These are phyloP conservation scores for Mus pahari DNA, from an alignment of 2,113 vertebrate species.

Conservation along the genomic window DNA sequence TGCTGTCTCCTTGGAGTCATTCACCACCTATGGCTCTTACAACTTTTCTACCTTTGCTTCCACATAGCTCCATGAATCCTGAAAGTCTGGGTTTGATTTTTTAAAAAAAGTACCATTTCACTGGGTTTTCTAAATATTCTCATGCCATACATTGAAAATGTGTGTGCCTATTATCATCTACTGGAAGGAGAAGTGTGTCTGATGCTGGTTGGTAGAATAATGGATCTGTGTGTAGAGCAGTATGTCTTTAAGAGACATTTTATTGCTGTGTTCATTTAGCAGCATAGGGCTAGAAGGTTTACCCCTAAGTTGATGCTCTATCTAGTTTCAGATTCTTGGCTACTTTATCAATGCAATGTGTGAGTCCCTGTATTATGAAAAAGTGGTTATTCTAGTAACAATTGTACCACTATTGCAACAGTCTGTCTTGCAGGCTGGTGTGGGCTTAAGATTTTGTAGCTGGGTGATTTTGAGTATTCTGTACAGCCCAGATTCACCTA, in stretches of 20 bases:
- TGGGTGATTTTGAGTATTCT: not conserved
- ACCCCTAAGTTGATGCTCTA: not conserved
- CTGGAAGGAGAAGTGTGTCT: not conserved
- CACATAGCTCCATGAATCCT: no score
- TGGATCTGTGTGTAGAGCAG: not conserved
- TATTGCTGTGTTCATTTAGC: not conserved
- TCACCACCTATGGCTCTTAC: not conserved
- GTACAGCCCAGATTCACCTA: not conserved
- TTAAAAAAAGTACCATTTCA: not conserved
- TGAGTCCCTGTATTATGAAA: not conserved
- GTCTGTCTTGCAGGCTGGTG: not conserved
- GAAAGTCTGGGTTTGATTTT: not conserved
- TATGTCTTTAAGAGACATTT: not conserved
- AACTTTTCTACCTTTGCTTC: not conserved
- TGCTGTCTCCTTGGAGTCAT: not conserved
- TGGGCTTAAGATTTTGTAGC: not conserved
- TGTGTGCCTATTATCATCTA: not conserved
- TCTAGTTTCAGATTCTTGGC: not conserved
- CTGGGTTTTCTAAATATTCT: not conserved
- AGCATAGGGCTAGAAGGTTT: not conserved
- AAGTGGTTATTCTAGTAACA: not conserved
- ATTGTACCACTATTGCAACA: not conserved
- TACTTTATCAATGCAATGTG: not conserved
- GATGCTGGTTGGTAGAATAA: not conserved
- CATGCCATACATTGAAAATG: no score